Base-by-base conservation (phyloP, 2,797 vertebrate genomes). In the Meda fulgida region DNA sequence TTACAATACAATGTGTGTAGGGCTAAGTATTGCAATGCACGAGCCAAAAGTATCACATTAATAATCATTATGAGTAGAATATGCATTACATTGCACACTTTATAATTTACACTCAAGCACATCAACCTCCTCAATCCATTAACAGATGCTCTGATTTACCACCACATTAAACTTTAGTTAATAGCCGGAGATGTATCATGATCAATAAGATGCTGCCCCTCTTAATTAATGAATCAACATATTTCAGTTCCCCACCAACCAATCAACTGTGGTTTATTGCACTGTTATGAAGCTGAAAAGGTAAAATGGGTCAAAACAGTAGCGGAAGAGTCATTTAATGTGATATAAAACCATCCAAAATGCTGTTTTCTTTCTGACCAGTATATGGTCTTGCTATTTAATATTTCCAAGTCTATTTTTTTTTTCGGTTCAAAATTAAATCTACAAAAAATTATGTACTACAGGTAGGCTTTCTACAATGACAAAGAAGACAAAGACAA, bases 151-250 rank as follows among this genome's bases (percentile, higher is more conserved):
- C 63, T 55, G 63, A 78, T 78, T 78, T 78, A 78, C 36, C 48
- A 46, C 36, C 48, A 69, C 26, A 78, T 78, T 78, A 78, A 48
- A n/a, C 48, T n/a, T 46, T 34, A 78, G 78, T 58, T 60, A 60
- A 58, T 21, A 26, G 55, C 58, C 16, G 26, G 36, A 63, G 21
- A 72, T 23, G 51, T 43, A 18, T 81, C 7, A 11, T 34, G 36
- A 83, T 83, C 71, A 76, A 83, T 75, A 75, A 51, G 73, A 77
- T 65, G 48, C 73, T 58, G n/a, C 70, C 48, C 36, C 18, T 78
- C 48, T 58, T n/a, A 69, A 58, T 84, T 18, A 75, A 76, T 66
- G 3, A 43, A 69, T 58, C 48, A 46, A 11, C 65, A 58, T 46
- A 72, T 67, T 78, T 31, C 43, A 80, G 29, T 36, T 80, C 31